Evolutionary conservation across 2,797 vertebrate genomes (phyloP), one percentile per base, ranked within the genome.

Genomic region (Mus caroli): DNA sequence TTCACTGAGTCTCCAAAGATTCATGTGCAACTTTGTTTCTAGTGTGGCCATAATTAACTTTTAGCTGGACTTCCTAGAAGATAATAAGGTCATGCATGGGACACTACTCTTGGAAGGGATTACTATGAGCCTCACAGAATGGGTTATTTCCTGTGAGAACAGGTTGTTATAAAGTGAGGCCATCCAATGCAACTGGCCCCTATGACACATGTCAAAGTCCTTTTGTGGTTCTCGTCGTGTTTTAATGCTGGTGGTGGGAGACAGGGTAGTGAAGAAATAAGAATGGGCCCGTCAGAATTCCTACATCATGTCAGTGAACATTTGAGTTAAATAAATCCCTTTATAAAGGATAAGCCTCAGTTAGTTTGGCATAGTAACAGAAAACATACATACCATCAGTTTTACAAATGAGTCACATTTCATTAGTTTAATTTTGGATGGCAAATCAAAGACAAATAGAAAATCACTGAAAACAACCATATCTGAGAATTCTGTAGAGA

Each of bases 401-500:
- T 85, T 96, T 2, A 43, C 1, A 14, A 0, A 0, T 34, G 43
- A 80, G 78, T 94, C 24, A 40, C 3, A 54, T 73, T 31, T 1
- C 46, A 96, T 80, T 87, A 97, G 91, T 77, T n/a, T 56, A 86
- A 97, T 94, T 96, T 96, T 97, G 76, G 75, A 92, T 22, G 19
- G 6, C 56, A 93, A 94, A 88, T 96, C 56, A 91, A 96, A 96
- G 71, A 90, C 7, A 95, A 97, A 97, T 82, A 94, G 89, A 95
- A 93, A 97, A 56, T 97, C 87, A 58, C 46, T 85, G 80, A 97
- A 95, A 91, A 88, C 12, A 92, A 83, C 0, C 19, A 20, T 0
- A 37, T 14, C 76, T 12, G 0, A 0, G 22, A 22, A 40, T 50
- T 13, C 9, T 76, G 6, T 9, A 40, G 1, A 5, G n/a, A 6